Evolutionary conservation across 2,797 vertebrate genomes (phyloP), one percentile per base, ranked within the genome.

Genomic region (Phaenicophaeus curvirostris): DNA sequence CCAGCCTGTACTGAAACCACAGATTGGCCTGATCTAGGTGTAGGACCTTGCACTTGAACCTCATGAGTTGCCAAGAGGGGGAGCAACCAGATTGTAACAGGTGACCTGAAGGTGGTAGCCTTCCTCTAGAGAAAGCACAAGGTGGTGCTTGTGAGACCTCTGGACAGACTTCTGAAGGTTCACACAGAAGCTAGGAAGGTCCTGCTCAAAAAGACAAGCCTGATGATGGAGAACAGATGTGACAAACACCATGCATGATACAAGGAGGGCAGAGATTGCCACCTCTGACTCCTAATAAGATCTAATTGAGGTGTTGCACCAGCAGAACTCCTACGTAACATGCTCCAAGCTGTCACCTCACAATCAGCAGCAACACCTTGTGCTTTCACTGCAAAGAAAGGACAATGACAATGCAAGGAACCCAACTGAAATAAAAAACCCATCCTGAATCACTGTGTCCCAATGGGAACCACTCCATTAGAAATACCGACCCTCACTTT

Each of bases 201-300:
- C 14, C 13, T 7, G 4, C 7, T 50, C 2, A 1, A 15, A 24
- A 44, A 54, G 54, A 55, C 0, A 2, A 53, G 55, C 35, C 15
- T 27, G 24, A 86, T 4, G 57, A 94, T 15, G 65, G 76, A 76
- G 95, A 69, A 97, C 15, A 97, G 94, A 61, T 14, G 53, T 9
- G 48, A 53, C 3, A 19, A 71, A 65, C 13, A 14, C 15, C 7
- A 6, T 21, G 41, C 5, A 1, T 3, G 57, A 61, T 17, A 58
- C 24, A 24, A 61, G 50, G 48, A 86, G 67, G 83, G 63, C 33
- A 82, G 44, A 31, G 54, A 73, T 57, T 24, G 0, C 13, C 10
- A 1, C 39, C 74, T 84, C 53, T 0, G 3, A 12, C 8, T 58
- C 65, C 37, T 71, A 61, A 15, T 30, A 12, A 39, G 62, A 62